These are phyloP conservation scores for Eulemur coronatus DNA, from an alignment of 2,797 vertebrate genomes.

Conservation along the genomic window DNA sequence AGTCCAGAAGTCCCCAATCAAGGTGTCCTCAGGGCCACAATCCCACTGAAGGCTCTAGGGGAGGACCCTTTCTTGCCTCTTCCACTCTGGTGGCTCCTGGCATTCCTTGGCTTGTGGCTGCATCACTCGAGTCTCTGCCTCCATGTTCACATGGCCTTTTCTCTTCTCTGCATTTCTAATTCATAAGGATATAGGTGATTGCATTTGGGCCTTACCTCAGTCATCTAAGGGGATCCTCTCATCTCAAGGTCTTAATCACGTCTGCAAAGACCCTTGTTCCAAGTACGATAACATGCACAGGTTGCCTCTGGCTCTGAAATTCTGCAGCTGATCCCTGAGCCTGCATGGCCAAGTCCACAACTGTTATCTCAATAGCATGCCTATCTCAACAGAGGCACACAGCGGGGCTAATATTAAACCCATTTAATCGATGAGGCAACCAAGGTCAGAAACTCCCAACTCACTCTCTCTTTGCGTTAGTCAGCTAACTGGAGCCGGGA, in stretches of 20 bases:
- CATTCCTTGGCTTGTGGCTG: background rate
- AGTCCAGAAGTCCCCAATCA: background rate
- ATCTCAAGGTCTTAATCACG: background rate
- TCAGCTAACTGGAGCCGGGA: background rate
- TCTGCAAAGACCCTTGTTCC: background rate
- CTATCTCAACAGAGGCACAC: background rate
- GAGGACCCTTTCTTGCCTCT: background rate
- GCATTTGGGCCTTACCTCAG: too few species aligned
- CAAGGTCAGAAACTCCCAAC: background rate
- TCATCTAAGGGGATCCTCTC: background rate
- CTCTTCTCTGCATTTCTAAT: background rate
- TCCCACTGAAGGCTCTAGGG: background rate
- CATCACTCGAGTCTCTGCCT: background rate
- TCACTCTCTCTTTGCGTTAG: background rate
- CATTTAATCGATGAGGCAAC: background rate
- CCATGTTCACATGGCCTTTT: background rate
- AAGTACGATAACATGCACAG: background rate
- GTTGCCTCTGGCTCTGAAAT: background rate
- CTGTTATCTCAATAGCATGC: rapidly evolving
- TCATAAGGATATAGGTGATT: background rate
- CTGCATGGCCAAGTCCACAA: background rate
- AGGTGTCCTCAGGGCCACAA: rapidly evolving
- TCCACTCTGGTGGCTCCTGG: background rate
- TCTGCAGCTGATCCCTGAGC: background rate
- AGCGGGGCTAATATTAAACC: background rate